Evolutionary conservation across 2,113 vertebrate genomes (phyloP), one percentile per base, ranked within the genome.

Genomic region (Lagopus muta): DNA sequence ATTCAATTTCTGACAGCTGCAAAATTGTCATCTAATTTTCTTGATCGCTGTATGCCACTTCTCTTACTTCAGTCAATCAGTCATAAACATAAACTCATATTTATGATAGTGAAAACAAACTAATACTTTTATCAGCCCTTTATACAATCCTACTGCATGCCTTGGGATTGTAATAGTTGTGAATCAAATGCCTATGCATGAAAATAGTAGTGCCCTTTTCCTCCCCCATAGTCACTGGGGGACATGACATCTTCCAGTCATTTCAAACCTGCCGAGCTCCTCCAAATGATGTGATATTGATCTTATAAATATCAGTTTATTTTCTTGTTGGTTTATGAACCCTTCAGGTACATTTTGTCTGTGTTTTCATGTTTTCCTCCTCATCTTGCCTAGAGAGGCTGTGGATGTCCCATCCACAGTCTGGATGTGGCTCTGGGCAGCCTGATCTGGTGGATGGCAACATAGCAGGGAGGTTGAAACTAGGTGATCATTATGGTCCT

Each of bases 21-120:
- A 89, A 89, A 76, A 70, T 66, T 85, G 81, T 85, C 77, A 86
- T 55, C 20, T 95, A 43, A 94, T 96, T 84, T 87, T 91, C 62
- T 84, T 89, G 40, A 69, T 91, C 36, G 22, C 67, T 76, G 74
- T 73, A 58, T 87, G 64, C 40, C 24, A 77, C 92, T 94, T 74
- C 57, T 45, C 38, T 91, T 50, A 32, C n/a, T 87, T 66, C 45
- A 30, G 42, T 86, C 71, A 66, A 42, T 85, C 84, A 79, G 8
- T 21, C 24, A 50, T 43, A 64, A 88, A 14, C 0, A 0, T 62
- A 87, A 81, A 87, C 45, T 12, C 12, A 11, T 30, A 66, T 27
- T 38, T 48, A 32, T 58, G 21, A 13, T 0, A 75, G 18, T 38
- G 82, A 47, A 87, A 94, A 85, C 3, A 85, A 76, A 87, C 60